phyloP scores from a whole-genome alignment of 2,888 invertebrate genomes.

The Agriopis marginaria region DNA sequence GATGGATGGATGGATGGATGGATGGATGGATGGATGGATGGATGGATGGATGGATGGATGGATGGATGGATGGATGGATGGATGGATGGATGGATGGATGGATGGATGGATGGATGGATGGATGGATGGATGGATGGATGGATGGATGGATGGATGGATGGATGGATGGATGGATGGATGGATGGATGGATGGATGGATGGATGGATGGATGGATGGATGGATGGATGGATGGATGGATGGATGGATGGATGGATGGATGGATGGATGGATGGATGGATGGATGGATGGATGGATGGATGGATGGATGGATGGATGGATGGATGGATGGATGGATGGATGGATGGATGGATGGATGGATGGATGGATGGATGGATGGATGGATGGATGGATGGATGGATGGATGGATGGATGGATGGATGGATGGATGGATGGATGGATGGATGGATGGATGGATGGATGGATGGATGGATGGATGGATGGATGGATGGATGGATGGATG shows the following conservation, averaged over 20 bases:
- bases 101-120: slow-evolving; percentile 1
- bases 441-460: slow-evolving; percentile 1
- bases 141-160: slow-evolving; percentile 1
- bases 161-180: slow-evolving; percentile 1
- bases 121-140: slow-evolving; percentile 1
- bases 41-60: slow-evolving; percentile 1
- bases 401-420: slow-evolving; percentile 1
- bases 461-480: neutral
- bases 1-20: slow-evolving; percentile 1
- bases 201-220: slow-evolving; percentile 1
- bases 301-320: slow-evolving; percentile 1
- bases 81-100: slow-evolving; percentile 1
- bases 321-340: slow-evolving; percentile 1
- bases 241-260: slow-evolving; percentile 1
- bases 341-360: slow-evolving; percentile 1
- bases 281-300: slow-evolving; percentile 1
- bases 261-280: slow-evolving; percentile 1
- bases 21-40: slow-evolving; percentile 1
- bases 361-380: slow-evolving; percentile 1
- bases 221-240: slow-evolving; percentile 1
- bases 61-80: slow-evolving; percentile 1
- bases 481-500: too few species aligned
- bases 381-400: slow-evolving; percentile 1
- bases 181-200: slow-evolving; percentile 1
- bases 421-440: slow-evolving; percentile 1